phyloP scores from a whole-genome alignment of 2,113 vertebrate genomes.

The Phylloscopus trochiloides region DNA sequence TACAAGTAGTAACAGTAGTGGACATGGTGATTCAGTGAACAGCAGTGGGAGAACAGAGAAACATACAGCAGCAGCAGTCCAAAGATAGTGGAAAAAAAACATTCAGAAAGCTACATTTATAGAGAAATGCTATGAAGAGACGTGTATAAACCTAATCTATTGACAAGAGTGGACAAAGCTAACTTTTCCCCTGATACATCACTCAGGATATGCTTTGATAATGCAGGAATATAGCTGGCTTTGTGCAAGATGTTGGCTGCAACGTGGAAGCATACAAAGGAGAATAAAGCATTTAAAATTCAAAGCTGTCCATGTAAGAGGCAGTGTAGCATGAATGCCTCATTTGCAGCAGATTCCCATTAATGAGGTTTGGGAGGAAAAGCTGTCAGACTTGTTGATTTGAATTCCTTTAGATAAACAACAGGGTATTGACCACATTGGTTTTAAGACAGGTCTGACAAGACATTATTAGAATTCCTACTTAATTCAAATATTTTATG shows the following conservation, averaged over 20 bases:
- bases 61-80: not conserved
- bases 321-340: not conserved
- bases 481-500: not conserved
- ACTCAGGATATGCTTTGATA: not conserved
- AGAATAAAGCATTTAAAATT: not conserved
- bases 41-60: not conserved
- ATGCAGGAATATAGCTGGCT: not conserved
- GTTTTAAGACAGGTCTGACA: not conserved
- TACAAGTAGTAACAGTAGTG: not conserved
- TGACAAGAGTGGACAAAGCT: not conserved
- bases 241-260: not conserved
- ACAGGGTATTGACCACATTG: not conserved
- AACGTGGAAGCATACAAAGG: not conserved
- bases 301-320: not conserved
- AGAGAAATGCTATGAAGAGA: not conserved
- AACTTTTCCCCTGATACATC: accelerated
- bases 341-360: not conserved
- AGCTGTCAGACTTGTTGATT: not conserved
- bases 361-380: not conserved
- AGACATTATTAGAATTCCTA: not conserved
- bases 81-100: not conserved
- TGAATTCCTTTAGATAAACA: not conserved
- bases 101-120: not conserved
- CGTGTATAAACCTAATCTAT: not conserved
- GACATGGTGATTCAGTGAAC: not conserved